Evolutionary conservation across 2,113 vertebrate species (phyloP).

Genomic region (Alligator mississippiensis): DNA sequence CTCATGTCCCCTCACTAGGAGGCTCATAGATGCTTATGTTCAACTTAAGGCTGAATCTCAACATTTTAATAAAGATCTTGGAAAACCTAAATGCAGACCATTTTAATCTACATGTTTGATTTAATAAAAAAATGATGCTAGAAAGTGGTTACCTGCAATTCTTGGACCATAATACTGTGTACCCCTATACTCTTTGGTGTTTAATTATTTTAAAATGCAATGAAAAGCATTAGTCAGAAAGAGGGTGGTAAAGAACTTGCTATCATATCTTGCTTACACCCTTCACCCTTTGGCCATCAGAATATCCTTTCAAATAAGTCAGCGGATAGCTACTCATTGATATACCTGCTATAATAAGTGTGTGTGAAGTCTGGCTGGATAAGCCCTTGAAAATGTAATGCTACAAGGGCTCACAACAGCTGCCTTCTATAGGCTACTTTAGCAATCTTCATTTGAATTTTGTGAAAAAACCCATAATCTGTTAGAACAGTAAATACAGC

Average conservation of each 20-base stretch:
- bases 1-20: background rate
- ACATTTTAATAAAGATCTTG: background rate
- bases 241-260: background rate
- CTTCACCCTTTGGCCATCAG: background rate
- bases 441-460: background rate
- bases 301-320: background rate
- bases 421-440: background rate
- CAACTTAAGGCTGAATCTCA: background rate
- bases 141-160: background rate
- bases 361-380: background rate
- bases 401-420: background rate
- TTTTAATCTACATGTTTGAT: background rate
- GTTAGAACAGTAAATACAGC: slow-evolving; percentile 9
- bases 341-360: background rate
- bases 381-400: background rate
- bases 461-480: slow-evolving; percentile 8
- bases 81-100: background rate
- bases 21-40: background rate
- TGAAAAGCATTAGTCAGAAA: background rate
- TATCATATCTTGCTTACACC: background rate
- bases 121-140: background rate
- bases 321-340: background rate
- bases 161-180: background rate
- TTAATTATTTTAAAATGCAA: background rate
- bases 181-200: background rate